Evolutionary conservation across 2,888 invertebrate genomes (phyloP).

Genomic region (Drosophila lutescens): DNA sequence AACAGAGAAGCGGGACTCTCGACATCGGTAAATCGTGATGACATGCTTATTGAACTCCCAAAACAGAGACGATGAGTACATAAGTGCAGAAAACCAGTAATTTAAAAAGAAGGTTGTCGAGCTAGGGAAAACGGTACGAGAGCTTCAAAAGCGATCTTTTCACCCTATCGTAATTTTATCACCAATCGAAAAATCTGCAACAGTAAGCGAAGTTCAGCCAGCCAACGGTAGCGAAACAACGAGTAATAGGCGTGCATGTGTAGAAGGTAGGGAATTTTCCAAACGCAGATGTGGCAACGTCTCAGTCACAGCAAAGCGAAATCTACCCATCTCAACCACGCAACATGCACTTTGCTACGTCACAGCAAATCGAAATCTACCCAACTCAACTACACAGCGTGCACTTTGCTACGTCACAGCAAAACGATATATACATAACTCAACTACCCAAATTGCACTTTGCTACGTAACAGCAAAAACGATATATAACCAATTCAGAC

Average conservation of each 20-base stretch:
- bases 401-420: background rate
- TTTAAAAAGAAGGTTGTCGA: too few relatives aligned
- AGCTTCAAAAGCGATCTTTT: background rate
- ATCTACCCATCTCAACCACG: background rate
- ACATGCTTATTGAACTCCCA: too few relatives aligned
- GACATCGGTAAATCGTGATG: background rate
- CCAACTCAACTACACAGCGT: background rate
- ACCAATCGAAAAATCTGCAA: background rate
- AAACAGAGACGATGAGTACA: too few relatives aligned
- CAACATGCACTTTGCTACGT: background rate
- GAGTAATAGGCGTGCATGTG: background rate
- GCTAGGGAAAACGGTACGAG: too few relatives aligned
- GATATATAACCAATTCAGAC: background rate
- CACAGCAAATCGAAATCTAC: background rate
- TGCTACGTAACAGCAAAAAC: background rate
- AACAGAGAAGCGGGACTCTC: slow-evolving; percentile 1
- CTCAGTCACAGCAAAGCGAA: background rate
- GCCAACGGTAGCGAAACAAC: background rate
- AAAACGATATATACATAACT: background rate
- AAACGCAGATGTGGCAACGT: background rate
- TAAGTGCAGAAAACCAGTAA: too few relatives aligned
- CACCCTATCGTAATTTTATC: background rate
- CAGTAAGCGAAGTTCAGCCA: background rate
- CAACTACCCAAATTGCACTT: background rate
- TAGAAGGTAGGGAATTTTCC: background rate